A percentile compares a stretch with the other conserved stretches of the same genome.
Conservation (phyloP, 2,113 vertebrate genomes). For the Prunella himalayana region DNA sequence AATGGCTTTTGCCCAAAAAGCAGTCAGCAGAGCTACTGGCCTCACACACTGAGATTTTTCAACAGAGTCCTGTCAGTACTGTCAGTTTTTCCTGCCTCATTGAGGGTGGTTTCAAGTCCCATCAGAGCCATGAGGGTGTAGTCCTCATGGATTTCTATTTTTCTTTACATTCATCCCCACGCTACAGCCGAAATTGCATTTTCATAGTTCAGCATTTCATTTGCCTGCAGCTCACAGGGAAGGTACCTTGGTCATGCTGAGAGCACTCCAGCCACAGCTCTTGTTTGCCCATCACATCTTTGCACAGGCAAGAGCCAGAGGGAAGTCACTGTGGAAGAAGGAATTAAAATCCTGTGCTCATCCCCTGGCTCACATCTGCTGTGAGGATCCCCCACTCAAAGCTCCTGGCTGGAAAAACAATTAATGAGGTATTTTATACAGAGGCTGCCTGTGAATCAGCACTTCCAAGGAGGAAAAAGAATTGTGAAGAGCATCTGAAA, state of each 20-base stretch:
- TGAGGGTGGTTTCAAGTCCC: not conserved
- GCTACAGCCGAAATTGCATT: not conserved
- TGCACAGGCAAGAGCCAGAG: not conserved
- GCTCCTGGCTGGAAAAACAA: not conserved
- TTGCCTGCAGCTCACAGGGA: not conserved
- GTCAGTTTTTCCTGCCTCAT: not conserved
- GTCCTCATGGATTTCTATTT: not conserved
- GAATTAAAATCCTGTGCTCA: not conserved
- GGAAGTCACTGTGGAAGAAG: not conserved
- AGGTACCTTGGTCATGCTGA: not conserved
- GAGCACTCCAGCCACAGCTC: not conserved
- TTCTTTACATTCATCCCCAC: not conserved
- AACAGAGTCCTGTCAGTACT: not conserved
- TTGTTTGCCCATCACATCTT: not conserved
- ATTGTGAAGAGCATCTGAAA: not conserved
- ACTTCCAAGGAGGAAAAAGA: not conserved
- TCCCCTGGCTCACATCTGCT: not conserved
- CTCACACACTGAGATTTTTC: rapidly evolving
- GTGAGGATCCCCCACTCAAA: not conserved
- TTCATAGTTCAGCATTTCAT: not conserved
- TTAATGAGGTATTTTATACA: not conserved
- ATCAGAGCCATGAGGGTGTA: not conserved
- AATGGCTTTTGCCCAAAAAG: not conserved
- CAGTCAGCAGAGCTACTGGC: not conserved
- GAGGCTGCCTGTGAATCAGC: not conserved